Evolutionary conservation across 2,888 invertebrate species (phyloP).

Genomic region (Phalera bucephala): DNA sequence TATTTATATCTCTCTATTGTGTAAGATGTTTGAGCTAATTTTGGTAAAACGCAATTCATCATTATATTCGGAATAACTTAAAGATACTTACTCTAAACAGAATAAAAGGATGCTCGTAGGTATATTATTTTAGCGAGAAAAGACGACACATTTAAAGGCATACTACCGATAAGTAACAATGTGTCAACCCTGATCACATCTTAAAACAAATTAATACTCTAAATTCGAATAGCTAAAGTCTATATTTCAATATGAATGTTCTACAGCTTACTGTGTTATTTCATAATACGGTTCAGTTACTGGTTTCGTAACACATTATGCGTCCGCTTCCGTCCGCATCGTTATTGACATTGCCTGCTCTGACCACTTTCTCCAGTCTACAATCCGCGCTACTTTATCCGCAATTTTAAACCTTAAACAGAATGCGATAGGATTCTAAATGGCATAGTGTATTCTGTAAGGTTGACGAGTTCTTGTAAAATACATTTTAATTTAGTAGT

Average conservation of each 20-base stretch:
- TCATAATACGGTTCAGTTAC: not conserved
- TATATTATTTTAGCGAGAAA: no score
- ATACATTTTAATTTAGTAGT: constrained; percentile 8
- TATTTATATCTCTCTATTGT: no score
- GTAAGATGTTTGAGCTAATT: no score
- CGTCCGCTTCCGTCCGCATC: constrained; percentile 34
- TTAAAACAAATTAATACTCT: not conserved
- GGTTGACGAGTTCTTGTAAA: constrained; percentile 9
- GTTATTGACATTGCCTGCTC: constrained; percentile 45
- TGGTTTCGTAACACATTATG: constrained; percentile 44
- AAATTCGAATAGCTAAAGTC: not conserved
- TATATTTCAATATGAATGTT: not conserved
- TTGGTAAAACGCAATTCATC: no score
- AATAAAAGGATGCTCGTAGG: no score
- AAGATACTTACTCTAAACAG: no score
- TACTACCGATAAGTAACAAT: no score
- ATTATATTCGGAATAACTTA: no score
- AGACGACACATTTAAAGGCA: no score
- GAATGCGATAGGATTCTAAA: not conserved
- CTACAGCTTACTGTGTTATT: not conserved
- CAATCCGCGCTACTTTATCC: constrained; percentile 16
- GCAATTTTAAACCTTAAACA: not conserved
- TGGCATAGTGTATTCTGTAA: constrained; percentile 18
- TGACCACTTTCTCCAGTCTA: constrained; percentile 37
- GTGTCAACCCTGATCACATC: not conserved